Percentiles rank a stretch among this genome's conserved stretches.
Conservation (phyloP, 2,113 vertebrate genomes). For the Psephotus haematonotus region DNA sequence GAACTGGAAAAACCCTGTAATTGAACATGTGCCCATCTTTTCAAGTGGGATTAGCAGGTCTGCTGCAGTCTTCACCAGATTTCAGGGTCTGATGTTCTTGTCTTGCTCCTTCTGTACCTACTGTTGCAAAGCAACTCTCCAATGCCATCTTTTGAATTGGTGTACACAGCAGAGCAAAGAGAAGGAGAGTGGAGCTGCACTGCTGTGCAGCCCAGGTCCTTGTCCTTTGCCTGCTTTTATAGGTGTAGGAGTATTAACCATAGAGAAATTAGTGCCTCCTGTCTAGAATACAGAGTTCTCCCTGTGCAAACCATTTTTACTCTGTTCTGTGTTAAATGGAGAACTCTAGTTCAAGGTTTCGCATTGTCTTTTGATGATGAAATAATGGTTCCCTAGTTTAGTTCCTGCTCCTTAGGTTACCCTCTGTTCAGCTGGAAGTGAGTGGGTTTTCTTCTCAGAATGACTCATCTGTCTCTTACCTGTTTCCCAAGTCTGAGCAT, state of each 20-base stretch:
- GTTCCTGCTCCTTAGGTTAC: background rate
- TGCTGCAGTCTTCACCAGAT: background rate
- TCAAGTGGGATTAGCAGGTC: conserved; percentile 18
- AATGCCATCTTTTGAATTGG: background rate
- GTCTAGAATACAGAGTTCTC: background rate
- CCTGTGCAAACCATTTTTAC: background rate
- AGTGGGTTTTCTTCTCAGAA: background rate
- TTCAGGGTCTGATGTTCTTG: background rate
- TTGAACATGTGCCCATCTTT: conserved; percentile 37
- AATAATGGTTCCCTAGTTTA: background rate
- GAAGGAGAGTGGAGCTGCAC: background rate
- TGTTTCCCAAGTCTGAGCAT: background rate
- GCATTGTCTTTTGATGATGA: background rate
- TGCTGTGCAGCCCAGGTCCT: background rate
- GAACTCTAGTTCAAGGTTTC: background rate
- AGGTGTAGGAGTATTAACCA: background rate
- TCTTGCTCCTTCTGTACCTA: background rate
- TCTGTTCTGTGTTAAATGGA: background rate
- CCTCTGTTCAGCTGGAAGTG: background rate
- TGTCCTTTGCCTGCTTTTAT: background rate
- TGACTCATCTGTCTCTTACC: background rate
- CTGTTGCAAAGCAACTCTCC: background rate
- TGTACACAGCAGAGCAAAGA: background rate
- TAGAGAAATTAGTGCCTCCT: background rate
- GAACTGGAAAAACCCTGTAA: conserved; percentile 29